phyloP scores from a whole-genome alignment of 92 coral and sea anemone species.

The Scolanthus callimorphus region DNA sequence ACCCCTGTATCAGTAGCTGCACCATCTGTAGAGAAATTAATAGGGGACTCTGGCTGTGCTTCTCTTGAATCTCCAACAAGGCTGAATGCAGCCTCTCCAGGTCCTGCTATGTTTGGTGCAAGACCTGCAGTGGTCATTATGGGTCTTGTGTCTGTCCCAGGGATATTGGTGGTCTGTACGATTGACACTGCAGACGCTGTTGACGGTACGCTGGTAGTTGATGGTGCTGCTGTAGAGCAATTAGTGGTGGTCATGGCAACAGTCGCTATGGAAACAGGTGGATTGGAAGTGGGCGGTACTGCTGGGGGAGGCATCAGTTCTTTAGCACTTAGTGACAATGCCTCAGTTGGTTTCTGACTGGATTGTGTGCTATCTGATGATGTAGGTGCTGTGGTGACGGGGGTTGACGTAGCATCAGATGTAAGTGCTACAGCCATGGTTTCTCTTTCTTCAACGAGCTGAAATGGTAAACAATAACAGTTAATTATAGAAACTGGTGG shows the following conservation, averaged over 20 bases:
- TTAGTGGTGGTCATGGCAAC: slow-evolving; percentile 31
- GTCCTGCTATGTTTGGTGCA: not conserved
- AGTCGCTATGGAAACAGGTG: slow-evolving; percentile 5
- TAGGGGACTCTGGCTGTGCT: not conserved
- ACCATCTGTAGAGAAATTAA: slow-evolving; percentile 21
- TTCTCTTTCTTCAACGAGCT: slow-evolving; percentile 19
- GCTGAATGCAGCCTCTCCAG: too few species aligned
- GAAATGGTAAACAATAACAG: too few species aligned
- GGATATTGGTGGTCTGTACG: too few species aligned
- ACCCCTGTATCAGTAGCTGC: slow-evolving; percentile 44
- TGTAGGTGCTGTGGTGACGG: not conserved
- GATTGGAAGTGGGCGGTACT: not conserved
- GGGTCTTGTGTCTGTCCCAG: too few species aligned
- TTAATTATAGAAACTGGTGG: too few species aligned
- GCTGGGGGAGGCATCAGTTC: slow-evolving; percentile 1
- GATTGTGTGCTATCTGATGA: not conserved
- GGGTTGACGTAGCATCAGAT: not conserved
- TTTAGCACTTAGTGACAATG: not conserved
- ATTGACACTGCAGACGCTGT: too few species aligned
- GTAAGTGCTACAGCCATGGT: not conserved
- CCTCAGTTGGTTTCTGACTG: not conserved
- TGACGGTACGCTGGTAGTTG: not conserved
- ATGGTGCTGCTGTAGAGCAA: slow-evolving; percentile 1
- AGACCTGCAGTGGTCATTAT: not conserved
- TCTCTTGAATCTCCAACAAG: too few species aligned